Conservation (phyloP, 1,140 invertebrate species). For the Meloidogyne chitwoodi region DNA sequence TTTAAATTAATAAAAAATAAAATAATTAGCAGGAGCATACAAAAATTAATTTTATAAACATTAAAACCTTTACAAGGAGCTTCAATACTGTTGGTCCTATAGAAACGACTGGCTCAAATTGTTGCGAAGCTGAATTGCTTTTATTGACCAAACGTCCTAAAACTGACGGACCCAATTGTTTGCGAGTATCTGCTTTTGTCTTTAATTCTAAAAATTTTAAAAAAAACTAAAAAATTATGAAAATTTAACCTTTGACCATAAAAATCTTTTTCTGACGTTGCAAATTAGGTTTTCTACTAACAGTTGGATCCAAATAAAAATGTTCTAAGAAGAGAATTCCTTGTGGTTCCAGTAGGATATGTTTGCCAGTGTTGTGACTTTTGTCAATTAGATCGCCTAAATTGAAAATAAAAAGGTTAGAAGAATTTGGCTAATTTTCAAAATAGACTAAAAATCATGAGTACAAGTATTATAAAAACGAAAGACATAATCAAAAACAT, state of each 20-base stretch:
- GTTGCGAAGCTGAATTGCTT: slow-evolving; percentile 21
- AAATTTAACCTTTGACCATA: slow-evolving; percentile 87
- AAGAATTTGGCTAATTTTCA: no score
- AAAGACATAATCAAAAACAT: no score
- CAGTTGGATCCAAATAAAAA: slow-evolving; percentile 97
- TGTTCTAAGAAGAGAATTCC: slow-evolving; percentile 96
- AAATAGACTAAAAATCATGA: no score
- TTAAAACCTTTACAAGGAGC: not conserved
- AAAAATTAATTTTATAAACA: no score
- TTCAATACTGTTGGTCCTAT: not conserved
- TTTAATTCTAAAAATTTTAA: slow-evolving; percentile 25
- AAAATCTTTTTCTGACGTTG: slow-evolving; percentile 95
- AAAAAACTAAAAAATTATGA: slow-evolving; percentile 65
- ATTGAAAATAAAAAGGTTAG: no score
- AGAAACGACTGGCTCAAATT: slow-evolving; percentile 19
- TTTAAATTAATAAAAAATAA: no score
- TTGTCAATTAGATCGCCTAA: slow-evolving; percentile 89
- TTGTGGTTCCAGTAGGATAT: slow-evolving; percentile 90
- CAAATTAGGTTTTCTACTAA: slow-evolving; percentile 89
- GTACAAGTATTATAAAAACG: no score
- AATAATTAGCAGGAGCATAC: no score
- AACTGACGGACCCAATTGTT: slow-evolving; percentile 96
- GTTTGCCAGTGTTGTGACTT: slow-evolving; percentile 85
- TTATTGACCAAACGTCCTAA: slow-evolving; percentile 73
- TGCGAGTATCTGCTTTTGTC: slow-evolving; percentile 75